A percentile compares a stretch with the other conserved stretches of the same genome.
phyloP scores from a whole-genome alignment of 2,888 invertebrate species.

The Drosophila sordidapex region DNA sequence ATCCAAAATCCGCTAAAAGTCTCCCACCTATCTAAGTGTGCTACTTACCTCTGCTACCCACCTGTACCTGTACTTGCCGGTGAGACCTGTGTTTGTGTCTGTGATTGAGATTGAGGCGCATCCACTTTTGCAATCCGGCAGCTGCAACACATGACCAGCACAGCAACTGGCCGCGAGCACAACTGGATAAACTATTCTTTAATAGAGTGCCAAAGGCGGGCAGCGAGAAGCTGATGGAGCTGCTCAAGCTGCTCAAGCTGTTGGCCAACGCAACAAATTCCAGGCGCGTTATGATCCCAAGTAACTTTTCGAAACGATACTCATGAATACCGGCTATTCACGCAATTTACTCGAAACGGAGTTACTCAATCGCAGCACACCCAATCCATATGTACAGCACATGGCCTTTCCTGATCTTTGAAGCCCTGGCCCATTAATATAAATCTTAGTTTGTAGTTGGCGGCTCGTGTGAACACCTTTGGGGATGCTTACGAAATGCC shows the following conservation, averaged over 20 bases:
- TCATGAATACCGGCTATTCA: slow-evolving; percentile 90
- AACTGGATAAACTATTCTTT: slow-evolving; percentile 91
- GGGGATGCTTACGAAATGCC: slow-evolving; percentile 68
- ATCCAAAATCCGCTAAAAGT: slow-evolving; percentile 32
- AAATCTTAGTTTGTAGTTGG: slow-evolving; percentile 93
- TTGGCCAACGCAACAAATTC: slow-evolving; percentile 88
- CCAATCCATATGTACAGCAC: slow-evolving; percentile 91
- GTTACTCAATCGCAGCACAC: slow-evolving; percentile 88
- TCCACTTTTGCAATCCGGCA: slow-evolving; percentile 71
- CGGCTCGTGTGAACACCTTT: slow-evolving; percentile 87
- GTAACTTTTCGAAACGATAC: slow-evolving; percentile 86
- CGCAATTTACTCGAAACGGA: slow-evolving; percentile 90
- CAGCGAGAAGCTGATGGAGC: slow-evolving; percentile 94
- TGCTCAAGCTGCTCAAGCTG: slow-evolving; percentile 89
- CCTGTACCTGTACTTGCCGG: slow-evolving; percentile 1
- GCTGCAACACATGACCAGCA: slow-evolving; percentile 64
- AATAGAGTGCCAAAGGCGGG: slow-evolving; percentile 96
- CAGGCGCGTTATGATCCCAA: slow-evolving; percentile 92
- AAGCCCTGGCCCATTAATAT: slow-evolving; percentile 93
- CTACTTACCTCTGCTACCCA: slow-evolving; percentile 28
- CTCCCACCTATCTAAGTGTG: slow-evolving; percentile 21
- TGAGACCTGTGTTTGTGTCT: slow-evolving; percentile 14
- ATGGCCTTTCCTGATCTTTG: slow-evolving; percentile 94
- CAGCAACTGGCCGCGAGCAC: slow-evolving; percentile 79
- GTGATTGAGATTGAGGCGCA: slow-evolving; percentile 45